Evolutionary conservation across 2,797 vertebrate species (phyloP), one percentile per base, ranked within the genome.

Genomic region (Astyanax mexicanus): DNA sequence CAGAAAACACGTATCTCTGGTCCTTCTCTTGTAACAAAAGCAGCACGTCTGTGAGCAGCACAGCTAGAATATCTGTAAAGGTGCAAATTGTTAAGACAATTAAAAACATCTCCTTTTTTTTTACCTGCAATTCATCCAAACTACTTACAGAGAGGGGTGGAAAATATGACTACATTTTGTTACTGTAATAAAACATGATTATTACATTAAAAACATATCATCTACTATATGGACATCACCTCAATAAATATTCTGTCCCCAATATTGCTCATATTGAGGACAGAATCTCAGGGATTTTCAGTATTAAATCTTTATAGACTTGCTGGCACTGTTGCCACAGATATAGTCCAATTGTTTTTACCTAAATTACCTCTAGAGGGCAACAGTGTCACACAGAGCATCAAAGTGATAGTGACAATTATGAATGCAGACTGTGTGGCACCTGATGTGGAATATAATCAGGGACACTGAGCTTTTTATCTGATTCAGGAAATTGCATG

Each of bases 21-120:
- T 99, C 98, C 83, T 99, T 99, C 71, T 99, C 98, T 88, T 99
- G 98, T 3, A 99, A 88, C 42, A 99, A 87, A 75, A 99, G 77
- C 40, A 99, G 89, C 15, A 97, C 95, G 11, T 99, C 98, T 0
- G 95, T 95, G 67, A 99, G 87, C 32, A 99, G 93, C 74, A 99
- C 94, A 4, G 95, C 98, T 17, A 97, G 91, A 78, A 97, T 93
- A 81, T 99, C 98, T 99, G 80, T 0, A 84, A 83, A 29, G 19
- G 72, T 35, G 6, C 27, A 12, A 21, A 11, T 55, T n/a, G n/a
- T n/a, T n/a, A 17, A n/a, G 23, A 5, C 3, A 27, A 62, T 44
- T 3, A 54, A 9, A 21, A 0, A 64, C 17, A 13, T 27, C n/a
- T n/a, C n/a, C n/a, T n/a, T n/a, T n/a, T n/a, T n/a, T n/a, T n/a